Conservation (phyloP, 2,113 vertebrate species). For the Oceanodroma tethys region DNA sequence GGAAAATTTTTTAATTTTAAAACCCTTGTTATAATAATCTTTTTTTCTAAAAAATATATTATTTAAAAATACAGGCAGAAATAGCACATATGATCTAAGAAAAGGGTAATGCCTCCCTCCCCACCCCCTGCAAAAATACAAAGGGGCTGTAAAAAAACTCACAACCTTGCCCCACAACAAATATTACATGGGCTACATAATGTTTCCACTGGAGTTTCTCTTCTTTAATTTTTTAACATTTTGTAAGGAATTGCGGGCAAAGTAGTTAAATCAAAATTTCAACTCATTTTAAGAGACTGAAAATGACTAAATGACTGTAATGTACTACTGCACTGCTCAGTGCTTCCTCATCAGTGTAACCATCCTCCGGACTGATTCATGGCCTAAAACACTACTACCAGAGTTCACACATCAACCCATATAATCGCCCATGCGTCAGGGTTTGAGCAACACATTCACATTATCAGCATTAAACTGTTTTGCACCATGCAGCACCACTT, state of each 20-base stretch:
- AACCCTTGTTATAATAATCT: neutral
- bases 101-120: neutral
- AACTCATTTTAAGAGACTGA: neutral
- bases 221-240: neutral
- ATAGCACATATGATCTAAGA: neutral
- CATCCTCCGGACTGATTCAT: neutral
- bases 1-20: neutral
- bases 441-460: neutral
- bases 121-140: neutral
- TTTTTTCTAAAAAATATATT: neutral
- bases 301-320: neutral
- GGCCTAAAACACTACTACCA: neutral
- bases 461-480: neutral
- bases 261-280: neutral
- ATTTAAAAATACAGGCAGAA: neutral
- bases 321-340: neutral
- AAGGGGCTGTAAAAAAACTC: neutral
- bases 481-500: neutral
- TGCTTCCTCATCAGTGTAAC: neutral
- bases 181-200: neutral
- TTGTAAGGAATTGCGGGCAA: neutral
- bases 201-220: neutral
- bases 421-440: neutral
- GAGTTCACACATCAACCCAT: neutral
- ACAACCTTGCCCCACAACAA: neutral